Evolutionary conservation across 1,140 invertebrate genomes (phyloP), one percentile per base, ranked within the genome.

Genomic region (Dufourea novaeangliae): DNA sequence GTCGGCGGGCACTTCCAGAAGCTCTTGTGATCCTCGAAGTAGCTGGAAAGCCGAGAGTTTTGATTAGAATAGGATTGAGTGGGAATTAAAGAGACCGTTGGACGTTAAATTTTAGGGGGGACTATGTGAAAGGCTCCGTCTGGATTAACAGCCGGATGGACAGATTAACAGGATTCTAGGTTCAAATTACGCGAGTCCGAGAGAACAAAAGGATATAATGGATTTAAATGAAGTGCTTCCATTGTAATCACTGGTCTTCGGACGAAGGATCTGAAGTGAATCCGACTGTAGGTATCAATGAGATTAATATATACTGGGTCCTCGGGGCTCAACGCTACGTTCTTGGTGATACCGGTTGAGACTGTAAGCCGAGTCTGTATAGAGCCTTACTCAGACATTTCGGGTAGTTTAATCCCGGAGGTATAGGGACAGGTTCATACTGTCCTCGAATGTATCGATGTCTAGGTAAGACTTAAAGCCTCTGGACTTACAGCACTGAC

Each of bases 1-100:
- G 70, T 41, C 5, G 78, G 25, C 0, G 39, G 14, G 7, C 68
- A 37, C 14, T 71, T 78, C 74, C 73, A 76, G 8, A 79, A 82
- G 7, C 70, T 80, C 25, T 85, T 80, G 17, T 80, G 75, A 0
- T 56, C 54, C 46, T 90, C 88, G 39, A 91, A 82, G 61, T 83
- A 87, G 56, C 89, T 89, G 61, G 32, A 69, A 54, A 50, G n/a
- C n/a, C 37, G n/a, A 52, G n/a, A 27, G 22, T 52, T n/a, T n/a
- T n/a, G n/a, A n/a, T n/a, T n/a, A n/a, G n/a, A 17, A 20, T 6
- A 6, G 14, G 32, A 46, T 46, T 11, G 2, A 8, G 20, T 8
- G 6, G 20, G 6, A n/a, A 37, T 50, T n/a, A n/a, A 50, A 50
- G 46, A n/a, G 20, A 50, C 20, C 5, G 46, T 50, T 8, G 20